Evolutionary conservation across 1,140 invertebrate genomes (phyloP).

Genomic region (Aphelinus atriplicis): DNA sequence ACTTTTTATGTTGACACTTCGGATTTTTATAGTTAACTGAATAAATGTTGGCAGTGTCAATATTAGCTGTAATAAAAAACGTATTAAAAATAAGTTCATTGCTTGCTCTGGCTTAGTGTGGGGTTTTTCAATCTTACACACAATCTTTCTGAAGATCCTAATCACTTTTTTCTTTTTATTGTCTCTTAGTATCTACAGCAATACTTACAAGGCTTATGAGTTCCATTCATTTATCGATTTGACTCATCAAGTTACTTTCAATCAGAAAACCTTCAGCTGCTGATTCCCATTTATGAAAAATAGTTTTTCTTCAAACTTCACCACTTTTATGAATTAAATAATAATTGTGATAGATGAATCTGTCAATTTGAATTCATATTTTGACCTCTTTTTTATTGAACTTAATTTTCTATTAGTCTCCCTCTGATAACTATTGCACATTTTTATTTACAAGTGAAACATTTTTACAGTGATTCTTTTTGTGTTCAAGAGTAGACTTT

Average conservation of each 20-base stretch:
- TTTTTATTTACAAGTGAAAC: no score
- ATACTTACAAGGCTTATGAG: constrained; percentile 11
- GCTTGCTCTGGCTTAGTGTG: background rate
- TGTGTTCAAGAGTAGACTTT: no score
- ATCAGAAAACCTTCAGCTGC: background rate
- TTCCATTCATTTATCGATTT: constrained; percentile 14
- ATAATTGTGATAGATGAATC: background rate
- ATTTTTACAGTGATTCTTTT: no score
- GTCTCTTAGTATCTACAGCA: background rate
- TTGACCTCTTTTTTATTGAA: no score
- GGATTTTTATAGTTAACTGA: background rate
- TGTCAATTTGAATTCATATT: no score
- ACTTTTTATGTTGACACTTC: no score
- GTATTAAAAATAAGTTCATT: background rate
- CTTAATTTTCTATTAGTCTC: no score
- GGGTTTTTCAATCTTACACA: background rate
- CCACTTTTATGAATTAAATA: background rate
- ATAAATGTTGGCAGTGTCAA: background rate
- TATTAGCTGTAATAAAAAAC: background rate
- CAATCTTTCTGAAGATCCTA: background rate
- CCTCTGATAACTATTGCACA: no score
- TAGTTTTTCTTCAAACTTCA: background rate
- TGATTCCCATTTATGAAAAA: no score
- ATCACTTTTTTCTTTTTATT: background rate
- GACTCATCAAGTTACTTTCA: constrained; percentile 10